Percentiles rank a stretch among this genome's conserved stretches.
Conservation (phyloP, 2,113 vertebrate genomes). For the Calyptomena viridis region DNA sequence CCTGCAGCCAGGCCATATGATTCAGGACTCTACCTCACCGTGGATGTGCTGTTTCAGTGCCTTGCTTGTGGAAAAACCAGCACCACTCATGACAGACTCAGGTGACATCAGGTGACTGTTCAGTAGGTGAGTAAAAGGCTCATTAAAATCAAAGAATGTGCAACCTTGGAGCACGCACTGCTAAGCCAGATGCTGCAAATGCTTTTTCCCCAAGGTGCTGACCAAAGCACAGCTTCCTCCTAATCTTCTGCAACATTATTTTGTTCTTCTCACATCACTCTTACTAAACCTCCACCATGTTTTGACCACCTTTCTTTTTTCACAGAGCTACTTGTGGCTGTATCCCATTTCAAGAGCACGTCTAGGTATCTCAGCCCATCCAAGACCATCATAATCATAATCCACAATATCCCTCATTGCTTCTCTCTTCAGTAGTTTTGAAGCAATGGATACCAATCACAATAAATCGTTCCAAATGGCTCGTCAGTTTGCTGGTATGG, state of each 20-base stretch:
- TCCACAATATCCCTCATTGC: not conserved
- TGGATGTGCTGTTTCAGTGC: not conserved
- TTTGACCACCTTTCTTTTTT: not conserved
- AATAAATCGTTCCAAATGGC: slow-evolving; percentile 22
- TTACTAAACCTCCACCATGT: not conserved
- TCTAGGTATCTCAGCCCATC: not conserved
- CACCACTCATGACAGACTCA: not conserved
- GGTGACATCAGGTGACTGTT: slow-evolving; percentile 11
- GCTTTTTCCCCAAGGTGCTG: not conserved
- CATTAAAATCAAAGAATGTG: not conserved
- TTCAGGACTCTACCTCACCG: not conserved
- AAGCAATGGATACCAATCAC: not conserved
- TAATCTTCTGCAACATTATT: not conserved
- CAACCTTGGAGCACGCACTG: not conserved
- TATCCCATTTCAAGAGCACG: not conserved
- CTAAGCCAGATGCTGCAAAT: not conserved
- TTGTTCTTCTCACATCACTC: not conserved
- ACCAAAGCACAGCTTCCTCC: not conserved
- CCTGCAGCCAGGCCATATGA: slow-evolving; percentile 55
- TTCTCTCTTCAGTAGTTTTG: not conserved
- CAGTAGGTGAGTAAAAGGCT: not conserved
- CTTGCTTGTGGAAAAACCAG: not conserved
- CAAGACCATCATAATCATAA: not conserved
- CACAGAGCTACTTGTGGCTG: not conserved
- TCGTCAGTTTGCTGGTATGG: not conserved